Evolutionary conservation across 37 sponge, comb jelly and placozoan genomes (phyloP), one percentile per base, ranked within the genome.

Genomic region (Dysidea cf. avara): DNA sequence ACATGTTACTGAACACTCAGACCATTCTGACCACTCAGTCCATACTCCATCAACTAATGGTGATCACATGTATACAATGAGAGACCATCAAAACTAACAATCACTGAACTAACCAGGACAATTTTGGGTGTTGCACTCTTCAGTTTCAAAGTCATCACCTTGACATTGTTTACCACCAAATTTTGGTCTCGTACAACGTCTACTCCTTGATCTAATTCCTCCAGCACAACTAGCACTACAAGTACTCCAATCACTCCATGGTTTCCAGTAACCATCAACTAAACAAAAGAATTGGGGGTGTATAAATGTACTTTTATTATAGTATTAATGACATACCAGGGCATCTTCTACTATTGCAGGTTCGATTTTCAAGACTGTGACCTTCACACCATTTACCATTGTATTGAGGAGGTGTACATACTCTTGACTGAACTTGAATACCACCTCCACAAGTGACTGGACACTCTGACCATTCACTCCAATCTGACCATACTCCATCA

Each of bases 31-130:
- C 87, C 87, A 86, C 22, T 39, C 51, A 21, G 64, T 39, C 81
- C 80, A 86, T n/a, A n/a, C n/a, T n/a, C n/a, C n/a, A n/a, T n/a
- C n/a, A n/a, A n/a, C n/a, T n/a, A n/a, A n/a, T n/a, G n/a, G n/a
- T n/a, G n/a, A n/a, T n/a, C n/a, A n/a, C n/a, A n/a, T n/a, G n/a
- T n/a, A n/a, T n/a, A n/a, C n/a, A n/a, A n/a, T n/a, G n/a, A n/a
- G n/a, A n/a, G n/a, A n/a, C n/a, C n/a, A n/a, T n/a, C n/a, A n/a
- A n/a, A n/a, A n/a, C n/a, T n/a, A n/a, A n/a, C n/a, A n/a, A n/a
- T n/a, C n/a, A n/a, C n/a, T n/a, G n/a, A n/a, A n/a, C 85, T 46
- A 31, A 92, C 93, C 66, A 14, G 94, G 94, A 56, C 94, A 94
- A 11, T 25, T 31, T 1, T 81, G 77, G 13, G 56, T 56, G 75